phyloP scores from a whole-genome alignment of 1,140 invertebrate species.

The Arctopsyche grandis region DNA sequence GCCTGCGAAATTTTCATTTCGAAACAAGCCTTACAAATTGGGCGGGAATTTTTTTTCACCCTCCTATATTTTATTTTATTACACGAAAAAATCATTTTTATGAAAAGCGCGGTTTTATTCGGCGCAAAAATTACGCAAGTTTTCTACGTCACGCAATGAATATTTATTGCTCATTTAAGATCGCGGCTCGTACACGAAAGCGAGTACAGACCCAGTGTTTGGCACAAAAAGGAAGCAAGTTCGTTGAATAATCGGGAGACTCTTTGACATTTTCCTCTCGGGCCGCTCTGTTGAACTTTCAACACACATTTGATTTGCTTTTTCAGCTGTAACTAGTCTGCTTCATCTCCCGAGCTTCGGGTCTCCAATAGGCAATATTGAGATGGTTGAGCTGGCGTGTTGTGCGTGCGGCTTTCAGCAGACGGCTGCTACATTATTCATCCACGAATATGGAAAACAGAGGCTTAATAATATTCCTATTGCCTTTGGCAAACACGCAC shows the following conservation, averaged over 20 bases:
- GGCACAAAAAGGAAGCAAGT: background rate
- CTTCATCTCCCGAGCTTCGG: too few species aligned
- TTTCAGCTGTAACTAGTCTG: background rate
- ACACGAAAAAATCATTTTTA: slow-evolving; percentile 21
- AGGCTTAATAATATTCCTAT: slow-evolving; percentile 35
- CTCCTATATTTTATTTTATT: background rate
- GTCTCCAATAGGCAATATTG: slow-evolving; percentile 20
- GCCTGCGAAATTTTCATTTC: too few species aligned
- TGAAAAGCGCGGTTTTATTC: slow-evolving; percentile 15
- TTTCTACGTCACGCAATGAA: slow-evolving; percentile 10
- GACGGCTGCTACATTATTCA: slow-evolving; percentile 42
- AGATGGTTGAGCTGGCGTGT: background rate
- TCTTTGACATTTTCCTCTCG: background rate
- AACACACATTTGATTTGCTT: background rate
- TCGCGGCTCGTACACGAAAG: background rate
- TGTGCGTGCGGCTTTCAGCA: background rate
- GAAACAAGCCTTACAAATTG: slow-evolving; percentile 1
- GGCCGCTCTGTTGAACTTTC: background rate
- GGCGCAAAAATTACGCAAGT: background rate
- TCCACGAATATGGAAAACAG: slow-evolving; percentile 42
- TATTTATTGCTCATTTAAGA: slow-evolving; percentile 25
- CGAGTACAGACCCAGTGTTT: background rate
- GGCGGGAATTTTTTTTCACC: background rate
- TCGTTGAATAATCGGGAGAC: background rate
- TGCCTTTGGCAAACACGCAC: slow-evolving; percentile 18